Conservation (phyloP, 1,140 invertebrate genomes). For the Acromyrmex echinatior region DNA sequence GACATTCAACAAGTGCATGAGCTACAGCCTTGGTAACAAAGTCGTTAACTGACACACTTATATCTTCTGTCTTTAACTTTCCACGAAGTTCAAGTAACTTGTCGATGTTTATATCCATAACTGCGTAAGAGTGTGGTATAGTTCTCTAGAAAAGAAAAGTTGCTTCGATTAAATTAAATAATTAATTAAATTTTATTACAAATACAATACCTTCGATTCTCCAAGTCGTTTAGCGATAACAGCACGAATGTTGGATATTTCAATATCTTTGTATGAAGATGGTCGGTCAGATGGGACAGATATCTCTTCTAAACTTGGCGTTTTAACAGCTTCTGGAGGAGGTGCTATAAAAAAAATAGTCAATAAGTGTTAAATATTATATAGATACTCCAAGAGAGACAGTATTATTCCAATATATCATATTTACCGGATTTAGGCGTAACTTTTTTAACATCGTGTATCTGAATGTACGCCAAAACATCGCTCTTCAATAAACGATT, state of each 20-base stretch:
- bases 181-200: constrained; percentile 36
- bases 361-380: not conserved
- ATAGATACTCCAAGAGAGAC: not conserved
- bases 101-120: constrained; percentile 95
- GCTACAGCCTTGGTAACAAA: constrained; percentile 98
- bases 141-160: constrained; percentile 80
- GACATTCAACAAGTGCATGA: constrained; percentile 95
- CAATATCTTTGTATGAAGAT: constrained; percentile 91
- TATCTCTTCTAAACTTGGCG: not conserved
- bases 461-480: constrained; percentile 88
- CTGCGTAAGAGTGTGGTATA: constrained; percentile 99
- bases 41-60: constrained; percentile 98
- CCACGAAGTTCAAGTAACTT: constrained; percentile 85
- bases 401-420: not conserved
- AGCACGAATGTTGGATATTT: constrained; percentile 94
- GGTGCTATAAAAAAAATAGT: constrained; percentile 26
- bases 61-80: constrained; percentile 91
- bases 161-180: constrained; percentile 35
- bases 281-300: constrained; percentile 56
- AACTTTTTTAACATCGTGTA: constrained; percentile 87
- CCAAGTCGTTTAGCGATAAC: constrained; percentile 97
- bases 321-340: constrained; percentile 30
- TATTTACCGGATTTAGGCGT: constrained; percentile 80
- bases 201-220: constrained; percentile 93
- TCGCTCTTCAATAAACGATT: constrained; percentile 90